Base-by-base conservation (phyloP, 2,797 vertebrate species). In the Coccyzus lansbergi region DNA sequence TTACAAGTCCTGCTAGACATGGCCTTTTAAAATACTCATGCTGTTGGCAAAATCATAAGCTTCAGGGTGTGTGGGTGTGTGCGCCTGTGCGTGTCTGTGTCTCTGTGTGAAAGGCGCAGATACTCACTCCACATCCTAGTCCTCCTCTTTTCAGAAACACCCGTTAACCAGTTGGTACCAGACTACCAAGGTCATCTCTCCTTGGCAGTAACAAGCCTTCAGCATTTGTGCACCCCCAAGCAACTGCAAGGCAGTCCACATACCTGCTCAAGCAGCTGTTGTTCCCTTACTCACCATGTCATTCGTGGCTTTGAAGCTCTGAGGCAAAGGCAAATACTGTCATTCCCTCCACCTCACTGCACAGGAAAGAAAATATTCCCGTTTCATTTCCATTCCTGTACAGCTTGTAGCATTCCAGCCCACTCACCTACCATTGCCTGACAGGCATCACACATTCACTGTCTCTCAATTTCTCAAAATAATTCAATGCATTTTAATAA, bases 1-100 rank as follows among this genome's bases (percentile, higher is more conserved):
- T 96, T 87, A 71, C 75, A 91, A 46, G 83, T 59, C 65, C 65
- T 87, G 40, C 25, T 92, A 81, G 71, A 80, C 53, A 68, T 40
- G 17, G 34, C 3, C 59, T 85, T 92, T 91, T 64, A 76, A 75
- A 85, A 70, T 76, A 82, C 42, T 79, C 67, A 63, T 0, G 0
- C 55, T 59, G 13, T 18, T 74, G 38, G n/a, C 63, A 88, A 94
- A 51, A 83, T 69, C 31, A 42, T 51, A 83, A 34, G 15, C 42
- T 88, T 86, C 34, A 71, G n/a, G 88, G 21, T 38, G 38, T 38
- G 46, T 48, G 46, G 20, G 7, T 6, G 19, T 18, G 4, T 10
- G 21, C 11, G 18, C 38, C 38, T 12, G 12, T 38, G 38, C 12
- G 12, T 38, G 38, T 38, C 38, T 38, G 38, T 38, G n/a, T n/a